Percentiles rank a stretch among this genome's conserved stretches.
phyloP scores from a whole-genome alignment of 1,140 invertebrate species.

The Saccostrea echinata region DNA sequence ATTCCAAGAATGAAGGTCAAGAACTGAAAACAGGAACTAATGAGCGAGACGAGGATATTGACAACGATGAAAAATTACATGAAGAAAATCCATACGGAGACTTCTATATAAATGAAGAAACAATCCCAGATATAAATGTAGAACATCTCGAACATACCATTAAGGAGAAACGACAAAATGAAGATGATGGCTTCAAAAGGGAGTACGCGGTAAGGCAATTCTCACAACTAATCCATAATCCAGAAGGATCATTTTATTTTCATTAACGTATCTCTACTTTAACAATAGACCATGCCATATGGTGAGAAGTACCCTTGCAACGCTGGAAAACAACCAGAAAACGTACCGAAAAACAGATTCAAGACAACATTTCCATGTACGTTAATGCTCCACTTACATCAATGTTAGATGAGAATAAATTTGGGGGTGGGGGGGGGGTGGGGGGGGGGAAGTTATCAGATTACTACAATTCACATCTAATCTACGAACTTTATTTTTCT shows the following conservation, averaged over 20 bases:
- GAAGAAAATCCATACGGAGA: neutral
- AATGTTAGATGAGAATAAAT: no score
- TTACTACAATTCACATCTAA: no score
- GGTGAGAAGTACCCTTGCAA: constrained; percentile 41
- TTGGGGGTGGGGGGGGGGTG: no score
- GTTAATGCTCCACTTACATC: neutral
- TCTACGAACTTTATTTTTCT: no score
- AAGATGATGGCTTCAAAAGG: neutral
- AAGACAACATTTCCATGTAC: constrained; percentile 55
- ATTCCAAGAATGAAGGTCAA: neutral
- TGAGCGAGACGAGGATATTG: neutral
- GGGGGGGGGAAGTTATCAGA: no score
- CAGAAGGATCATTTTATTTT: no score
- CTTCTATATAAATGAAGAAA: neutral
- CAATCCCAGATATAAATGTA: neutral
- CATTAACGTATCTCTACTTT: no score
- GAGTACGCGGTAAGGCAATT: neutral
- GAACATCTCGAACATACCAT: neutral
- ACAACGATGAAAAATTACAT: neutral
- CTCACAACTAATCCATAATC: no score
- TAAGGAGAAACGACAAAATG: neutral
- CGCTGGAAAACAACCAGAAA: constrained; percentile 27
- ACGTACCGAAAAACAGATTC: constrained; percentile 46
- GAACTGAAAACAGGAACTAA: neutral
- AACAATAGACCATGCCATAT: neutral